A percentile compares a stretch with the other conserved stretches of the same genome.
These are phyloP conservation scores for Saccopteryx bilineata DNA, from an alignment of 2,113 vertebrate genomes.

Conservation along the genomic window DNA sequence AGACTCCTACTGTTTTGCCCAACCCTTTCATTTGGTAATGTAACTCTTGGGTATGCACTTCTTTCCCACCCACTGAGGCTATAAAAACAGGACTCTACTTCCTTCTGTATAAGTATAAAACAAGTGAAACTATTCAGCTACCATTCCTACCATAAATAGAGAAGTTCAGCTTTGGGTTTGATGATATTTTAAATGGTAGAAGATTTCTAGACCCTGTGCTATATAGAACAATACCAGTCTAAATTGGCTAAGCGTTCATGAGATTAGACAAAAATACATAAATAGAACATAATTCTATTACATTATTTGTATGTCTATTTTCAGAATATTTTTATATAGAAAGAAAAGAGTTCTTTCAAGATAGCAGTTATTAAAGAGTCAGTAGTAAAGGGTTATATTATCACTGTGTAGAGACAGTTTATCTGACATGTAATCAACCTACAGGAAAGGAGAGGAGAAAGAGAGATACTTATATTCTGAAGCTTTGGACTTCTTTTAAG, in stretches of 20 bases:
- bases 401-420: background rate
- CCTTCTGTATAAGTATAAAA: background rate
- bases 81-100: background rate
- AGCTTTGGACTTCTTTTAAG: background rate
- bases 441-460: background rate
- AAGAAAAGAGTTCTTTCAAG: background rate
- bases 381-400: background rate
- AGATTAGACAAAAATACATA: background rate
- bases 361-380: background rate
- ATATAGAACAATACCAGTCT: background rate
- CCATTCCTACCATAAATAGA: background rate
- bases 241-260: background rate
- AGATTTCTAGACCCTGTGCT: background rate
- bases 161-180: background rate
- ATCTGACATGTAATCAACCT: background rate
- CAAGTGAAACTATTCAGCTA: background rate
- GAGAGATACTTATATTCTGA: rapidly evolving
- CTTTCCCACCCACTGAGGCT: background rate
- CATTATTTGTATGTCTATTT: background rate
- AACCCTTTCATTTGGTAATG: background rate
- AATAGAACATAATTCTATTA: background rate
- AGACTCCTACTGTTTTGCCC: background rate
- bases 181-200: background rate
- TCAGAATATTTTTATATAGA: background rate
- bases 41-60: background rate